Percentiles rank a stretch among this genome's conserved stretches.
Evolutionary conservation across 1,140 invertebrate genomes (phyloP).

Genomic region (Bombus difficillimus): DNA sequence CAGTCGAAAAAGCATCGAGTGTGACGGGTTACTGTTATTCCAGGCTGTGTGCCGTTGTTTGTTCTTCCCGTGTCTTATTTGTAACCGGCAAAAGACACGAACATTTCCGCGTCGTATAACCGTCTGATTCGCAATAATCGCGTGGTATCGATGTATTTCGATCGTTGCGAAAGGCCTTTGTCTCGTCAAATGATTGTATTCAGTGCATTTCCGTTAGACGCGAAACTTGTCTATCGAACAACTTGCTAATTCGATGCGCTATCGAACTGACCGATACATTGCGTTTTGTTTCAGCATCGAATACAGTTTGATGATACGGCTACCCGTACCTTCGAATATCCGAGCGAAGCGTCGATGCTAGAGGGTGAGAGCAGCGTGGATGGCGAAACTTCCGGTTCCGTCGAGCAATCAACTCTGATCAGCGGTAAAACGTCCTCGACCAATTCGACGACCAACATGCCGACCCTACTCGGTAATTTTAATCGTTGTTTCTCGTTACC

Average conservation of each 20-base stretch:
- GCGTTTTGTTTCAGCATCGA: constrained; percentile 86
- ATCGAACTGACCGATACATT: background rate
- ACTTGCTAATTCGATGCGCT: background rate
- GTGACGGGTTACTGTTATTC: constrained; percentile 82
- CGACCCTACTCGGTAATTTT: constrained; percentile 78
- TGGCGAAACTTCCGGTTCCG: constrained; percentile 76
- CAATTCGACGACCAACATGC: constrained; percentile 70
- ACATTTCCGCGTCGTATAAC: constrained; percentile 37
- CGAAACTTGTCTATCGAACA: background rate
- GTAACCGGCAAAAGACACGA: constrained; percentile 13
- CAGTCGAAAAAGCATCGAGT: constrained; percentile 79
- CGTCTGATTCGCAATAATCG: constrained; percentile 11
- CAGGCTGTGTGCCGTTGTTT: constrained; percentile 76
- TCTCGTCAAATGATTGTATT: background rate
- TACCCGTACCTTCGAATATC: constrained; percentile 93
- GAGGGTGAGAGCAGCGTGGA: constrained; percentile 84
- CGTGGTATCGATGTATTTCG: constrained; percentile 10
- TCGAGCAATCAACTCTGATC: constrained; percentile 67
- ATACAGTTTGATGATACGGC: constrained; percentile 93
- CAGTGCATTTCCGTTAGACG: background rate
- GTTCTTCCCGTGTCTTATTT: constrained; percentile 69
- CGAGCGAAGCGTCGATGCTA: constrained; percentile 90
- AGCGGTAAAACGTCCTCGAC: constrained; percentile 69
- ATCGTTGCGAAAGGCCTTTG: background rate
- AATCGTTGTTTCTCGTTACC: background rate